Evolutionary conservation across 2,113 vertebrate genomes (phyloP).

Genomic region (Paramisgurnus dabryanus): DNA sequence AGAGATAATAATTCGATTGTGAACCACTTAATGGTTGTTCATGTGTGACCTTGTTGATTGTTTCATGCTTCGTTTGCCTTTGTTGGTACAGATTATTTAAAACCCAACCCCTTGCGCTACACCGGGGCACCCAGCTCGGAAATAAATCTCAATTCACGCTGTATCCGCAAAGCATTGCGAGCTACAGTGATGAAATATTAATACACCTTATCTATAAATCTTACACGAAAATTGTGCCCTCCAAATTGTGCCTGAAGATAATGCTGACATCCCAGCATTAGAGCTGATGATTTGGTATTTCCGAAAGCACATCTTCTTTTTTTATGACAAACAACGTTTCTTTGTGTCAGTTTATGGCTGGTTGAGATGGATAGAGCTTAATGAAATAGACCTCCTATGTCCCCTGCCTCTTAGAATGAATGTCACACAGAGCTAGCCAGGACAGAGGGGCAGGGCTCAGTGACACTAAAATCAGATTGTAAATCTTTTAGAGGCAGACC

Average conservation of each 20-base stretch:
- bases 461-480: slow-evolving; percentile 50
- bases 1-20: slow-evolving; percentile 27
- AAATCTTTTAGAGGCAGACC: slow-evolving; percentile 47
- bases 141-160: slow-evolving; percentile 70
- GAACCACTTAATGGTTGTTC: slow-evolving; percentile 54
- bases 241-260: slow-evolving; percentile 74
- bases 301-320: slow-evolving; percentile 68
- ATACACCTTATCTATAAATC: slow-evolving; percentile 79
- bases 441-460: slow-evolving; percentile 38
- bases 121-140: slow-evolving; percentile 48
- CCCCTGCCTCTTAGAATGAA: slow-evolving; percentile 57
- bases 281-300: slow-evolving; percentile 74
- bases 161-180: slow-evolving; percentile 67
- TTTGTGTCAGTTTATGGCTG: slow-evolving; percentile 69
- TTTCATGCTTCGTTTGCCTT: slow-evolving; percentile 63
- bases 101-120: slow-evolving; percentile 59
- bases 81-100: slow-evolving; percentile 68
- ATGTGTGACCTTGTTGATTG: slow-evolving; percentile 57
- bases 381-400: slow-evolving; percentile 64
- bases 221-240: slow-evolving; percentile 75
- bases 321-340: slow-evolving; percentile 68
- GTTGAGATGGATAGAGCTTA: slow-evolving; percentile 67
- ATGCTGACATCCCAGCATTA: slow-evolving; percentile 75
- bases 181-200: slow-evolving; percentile 78
- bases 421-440: slow-evolving; percentile 45